Evolutionary conservation across 2,113 vertebrate genomes (phyloP).

Genomic region (Falcunculus frontatus): DNA sequence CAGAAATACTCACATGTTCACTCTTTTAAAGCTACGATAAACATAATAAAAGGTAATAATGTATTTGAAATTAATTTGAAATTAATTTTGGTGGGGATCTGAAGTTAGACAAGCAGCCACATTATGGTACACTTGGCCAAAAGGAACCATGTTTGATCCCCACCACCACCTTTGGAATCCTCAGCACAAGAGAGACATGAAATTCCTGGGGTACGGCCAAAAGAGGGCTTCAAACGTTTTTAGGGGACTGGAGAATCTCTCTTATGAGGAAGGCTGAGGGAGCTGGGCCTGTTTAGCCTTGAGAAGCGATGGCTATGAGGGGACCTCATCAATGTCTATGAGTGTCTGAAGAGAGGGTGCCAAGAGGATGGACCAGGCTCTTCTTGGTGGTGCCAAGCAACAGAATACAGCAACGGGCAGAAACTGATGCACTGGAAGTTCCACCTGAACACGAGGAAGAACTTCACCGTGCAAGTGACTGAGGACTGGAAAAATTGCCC

Average conservation of each 20-base stretch:
- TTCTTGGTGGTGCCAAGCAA: not conserved
- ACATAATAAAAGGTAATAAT: not conserved
- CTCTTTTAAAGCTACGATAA: not conserved
- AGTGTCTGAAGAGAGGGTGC: not conserved
- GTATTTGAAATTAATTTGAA: not conserved
- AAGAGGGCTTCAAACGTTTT: not conserved
- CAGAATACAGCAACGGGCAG: accelerated
- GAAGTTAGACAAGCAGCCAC: not conserved
- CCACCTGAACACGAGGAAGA: not conserved
- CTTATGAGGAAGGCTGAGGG: not conserved
- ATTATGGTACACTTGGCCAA: not conserved
- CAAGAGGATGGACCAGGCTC: not conserved
- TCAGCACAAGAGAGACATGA: not conserved
- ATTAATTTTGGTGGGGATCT: not conserved
- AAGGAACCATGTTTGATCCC: not conserved
- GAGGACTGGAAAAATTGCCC: not conserved
- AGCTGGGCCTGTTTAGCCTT: not conserved
- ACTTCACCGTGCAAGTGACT: not conserved
- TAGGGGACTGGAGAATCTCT: not conserved
- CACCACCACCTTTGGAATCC: not conserved
- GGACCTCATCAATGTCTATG: not conserved
- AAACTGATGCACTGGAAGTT: not conserved
- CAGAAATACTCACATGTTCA: not conserved
- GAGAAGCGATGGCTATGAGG: not conserved
- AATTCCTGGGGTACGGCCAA: not conserved